phyloP scores from a whole-genome alignment of 2,113 vertebrate species.

The Ctenodactylus gundi region DNA sequence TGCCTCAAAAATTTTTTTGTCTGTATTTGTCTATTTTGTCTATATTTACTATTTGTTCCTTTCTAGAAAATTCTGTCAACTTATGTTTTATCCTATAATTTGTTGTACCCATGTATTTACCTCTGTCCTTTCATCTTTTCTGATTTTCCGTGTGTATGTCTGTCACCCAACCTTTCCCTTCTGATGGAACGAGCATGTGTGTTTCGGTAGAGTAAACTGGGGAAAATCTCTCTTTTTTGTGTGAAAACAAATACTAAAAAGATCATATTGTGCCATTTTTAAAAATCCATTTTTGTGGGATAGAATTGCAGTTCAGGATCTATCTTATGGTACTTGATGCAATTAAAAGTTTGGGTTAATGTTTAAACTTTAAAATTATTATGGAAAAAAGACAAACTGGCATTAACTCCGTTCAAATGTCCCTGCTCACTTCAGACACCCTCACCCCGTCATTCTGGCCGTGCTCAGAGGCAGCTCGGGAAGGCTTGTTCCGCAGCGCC shows the following conservation, averaged over 20 bases:
- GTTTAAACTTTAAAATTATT: too few species aligned
- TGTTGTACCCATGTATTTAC: neutral
- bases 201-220: neutral
- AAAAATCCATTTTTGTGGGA: neutral
- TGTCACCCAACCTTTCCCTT: neutral
- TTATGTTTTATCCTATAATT: neutral
- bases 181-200: neutral
- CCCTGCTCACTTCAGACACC: too few species aligned
- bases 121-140: neutral
- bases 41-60: neutral
- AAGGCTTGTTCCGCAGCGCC: too few species aligned
- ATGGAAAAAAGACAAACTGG: too few species aligned
- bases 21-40: too few species aligned
- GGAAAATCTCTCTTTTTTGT: neutral
- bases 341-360: too few species aligned
- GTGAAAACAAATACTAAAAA: neutral
- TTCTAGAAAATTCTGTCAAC: too few species aligned
- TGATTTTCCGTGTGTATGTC: neutral
- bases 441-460: too few species aligned
- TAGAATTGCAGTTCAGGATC: neutral
- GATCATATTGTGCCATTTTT: neutral
- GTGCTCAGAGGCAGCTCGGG: too few species aligned
- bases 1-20: too few species aligned
- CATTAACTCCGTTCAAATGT: too few species aligned
- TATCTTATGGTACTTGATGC: neutral